Evolutionary conservation across 2,888 invertebrate species (phyloP), one percentile per base, ranked within the genome.

Genomic region (Apamea anceps): DNA sequence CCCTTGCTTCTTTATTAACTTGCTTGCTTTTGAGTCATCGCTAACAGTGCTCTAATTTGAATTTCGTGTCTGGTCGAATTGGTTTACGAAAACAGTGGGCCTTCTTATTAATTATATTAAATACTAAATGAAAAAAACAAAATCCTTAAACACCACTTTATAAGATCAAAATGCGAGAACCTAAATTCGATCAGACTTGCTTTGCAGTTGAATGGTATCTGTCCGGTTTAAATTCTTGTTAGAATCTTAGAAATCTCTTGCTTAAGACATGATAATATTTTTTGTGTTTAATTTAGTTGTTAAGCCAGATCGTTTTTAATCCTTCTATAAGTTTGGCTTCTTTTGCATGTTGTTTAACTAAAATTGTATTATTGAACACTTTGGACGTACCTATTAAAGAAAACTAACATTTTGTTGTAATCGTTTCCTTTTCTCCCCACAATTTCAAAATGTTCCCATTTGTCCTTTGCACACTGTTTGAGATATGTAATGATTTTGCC

Each of bases 21-120:
- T 66, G 84, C 78, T 80, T 83, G 66, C 37, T 42, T 78, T 62
- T 8, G 60, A 65, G 8, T 77, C 10, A 25, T 84, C 65, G 73
- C 68, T 75, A 51, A 68, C 25, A 28, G 18, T 37, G 13, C 7
- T 66, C 45, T 37, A 42, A 28, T 71, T 71, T 81, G 21, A 66
- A 51, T 37, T 48, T 25, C 13, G 42, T 60, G 67, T 72, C 37
- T 73, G 77, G 25, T 77, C 68, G 65, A 81, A 79, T 75, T 77
- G 18, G 73, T 32, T 75, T n/a, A 13, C n/a, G 10, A 62, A 25
- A 60, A n/a, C 18, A 45, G 45, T n/a, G 21, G 8, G 32, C 0
- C 28, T 25, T 32, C 8, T 45, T n/a, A 18, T 13, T 12, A 12
- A 28, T 28, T 18, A 18, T 42, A 54, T 28, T 25, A 4, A 10